phyloP scores from a whole-genome alignment of 2,113 vertebrate genomes.

The Tenebrosternarchus preto region DNA sequence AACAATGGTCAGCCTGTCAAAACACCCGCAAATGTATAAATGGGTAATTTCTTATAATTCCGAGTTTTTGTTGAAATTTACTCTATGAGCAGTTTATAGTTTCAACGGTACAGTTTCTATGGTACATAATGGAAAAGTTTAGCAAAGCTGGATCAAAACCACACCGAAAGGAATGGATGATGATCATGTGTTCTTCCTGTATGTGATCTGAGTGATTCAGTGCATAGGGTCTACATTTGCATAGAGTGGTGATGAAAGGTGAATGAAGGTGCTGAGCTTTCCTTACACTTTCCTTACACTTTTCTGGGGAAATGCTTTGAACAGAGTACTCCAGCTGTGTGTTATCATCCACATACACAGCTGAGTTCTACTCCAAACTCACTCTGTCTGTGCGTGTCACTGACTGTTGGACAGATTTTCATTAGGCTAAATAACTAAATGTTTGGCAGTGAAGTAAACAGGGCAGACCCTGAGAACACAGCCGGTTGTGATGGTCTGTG shows the following conservation, averaged over 20 bases:
- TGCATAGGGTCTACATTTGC: slow-evolving; percentile 33
- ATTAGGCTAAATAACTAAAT: slow-evolving; percentile 74
- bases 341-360: slow-evolving; percentile 64
- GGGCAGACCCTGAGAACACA: slow-evolving; percentile 71
- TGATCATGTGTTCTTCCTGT: slow-evolving; percentile 24
- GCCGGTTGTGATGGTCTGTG: slow-evolving; percentile 61
- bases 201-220: slow-evolving; percentile 35
- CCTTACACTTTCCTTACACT: slow-evolving; percentile 6
- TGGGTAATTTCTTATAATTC: slow-evolving; percentile 57
- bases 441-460: slow-evolving; percentile 76
- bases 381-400: slow-evolving; percentile 67
- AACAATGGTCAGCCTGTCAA: slow-evolving; percentile 73
- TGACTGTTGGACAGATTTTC: slow-evolving; percentile 72
- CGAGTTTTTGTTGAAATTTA: slow-evolving; percentile 56
- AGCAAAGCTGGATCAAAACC: slow-evolving; percentile 46
- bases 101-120: slow-evolving; percentile 55
- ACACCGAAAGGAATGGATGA: slow-evolving; percentile 24
- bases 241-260: slow-evolving; percentile 33
- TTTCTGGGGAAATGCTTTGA: slow-evolving; percentile 30
- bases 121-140: slow-evolving; percentile 53
- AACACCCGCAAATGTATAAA: slow-evolving; percentile 71
- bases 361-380: slow-evolving; percentile 61
- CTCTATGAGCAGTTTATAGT: slow-evolving; percentile 51
- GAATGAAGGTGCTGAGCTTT: slow-evolving; percentile 6
- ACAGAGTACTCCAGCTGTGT: slow-evolving; percentile 66